These are phyloP conservation scores for Halcyon senegalensis DNA, from an alignment of 2,113 vertebrate genomes.

Conservation along the genomic window DNA sequence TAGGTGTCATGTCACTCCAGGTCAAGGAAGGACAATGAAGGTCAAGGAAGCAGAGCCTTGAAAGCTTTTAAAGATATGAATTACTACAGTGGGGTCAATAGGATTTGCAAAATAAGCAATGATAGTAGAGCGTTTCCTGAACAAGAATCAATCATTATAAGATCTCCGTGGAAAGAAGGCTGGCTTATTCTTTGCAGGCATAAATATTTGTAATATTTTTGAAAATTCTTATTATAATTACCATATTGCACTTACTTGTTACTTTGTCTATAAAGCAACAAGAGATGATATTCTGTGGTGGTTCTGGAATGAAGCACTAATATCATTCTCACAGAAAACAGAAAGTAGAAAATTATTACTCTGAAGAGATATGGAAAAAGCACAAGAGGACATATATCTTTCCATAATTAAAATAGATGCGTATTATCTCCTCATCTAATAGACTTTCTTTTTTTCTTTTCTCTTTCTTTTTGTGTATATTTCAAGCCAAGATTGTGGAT, in stretches of 20 bases:
- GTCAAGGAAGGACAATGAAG: slow-evolving; percentile 16
- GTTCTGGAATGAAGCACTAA: background rate
- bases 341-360: background rate
- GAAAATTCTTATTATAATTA: slow-evolving; percentile 18
- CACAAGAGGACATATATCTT: background rate
- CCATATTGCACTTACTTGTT: background rate
- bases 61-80: slow-evolving; percentile 15
- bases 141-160: slow-evolving; percentile 1
- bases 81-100: background rate
- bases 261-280: background rate
- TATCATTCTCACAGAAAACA: background rate
- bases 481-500: background rate
- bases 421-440: background rate
- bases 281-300: background rate
- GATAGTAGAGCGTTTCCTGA: background rate
- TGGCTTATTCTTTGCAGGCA: slow-evolving; percentile 15
- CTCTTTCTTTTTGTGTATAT: background rate
- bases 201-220: slow-evolving; percentile 11
- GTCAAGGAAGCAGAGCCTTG: background rate
- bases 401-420: background rate
- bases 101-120: background rate
- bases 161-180: background rate
- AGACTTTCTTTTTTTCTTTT: background rate
- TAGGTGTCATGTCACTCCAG: background rate
- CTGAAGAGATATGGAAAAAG: background rate